These are phyloP conservation scores for Phylloscopus trochiloides DNA, from an alignment of 2,113 vertebrate genomes.

Conservation along the genomic window DNA sequence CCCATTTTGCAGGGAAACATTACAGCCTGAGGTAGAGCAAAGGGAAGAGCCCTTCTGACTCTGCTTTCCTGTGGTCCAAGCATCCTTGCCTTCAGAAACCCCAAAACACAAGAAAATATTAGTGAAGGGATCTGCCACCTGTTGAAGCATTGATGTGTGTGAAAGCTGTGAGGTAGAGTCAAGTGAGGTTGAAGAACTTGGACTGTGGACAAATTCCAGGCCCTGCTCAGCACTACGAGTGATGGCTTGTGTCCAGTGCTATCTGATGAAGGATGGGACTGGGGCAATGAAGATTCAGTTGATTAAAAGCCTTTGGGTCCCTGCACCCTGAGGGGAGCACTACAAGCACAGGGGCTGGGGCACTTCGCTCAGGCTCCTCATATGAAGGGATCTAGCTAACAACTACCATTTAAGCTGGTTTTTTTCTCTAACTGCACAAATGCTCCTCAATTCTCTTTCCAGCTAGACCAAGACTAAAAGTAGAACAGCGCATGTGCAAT, in stretches of 20 bases:
- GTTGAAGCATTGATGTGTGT: neutral
- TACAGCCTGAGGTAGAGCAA: rapidly evolving
- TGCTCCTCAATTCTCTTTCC: neutral
- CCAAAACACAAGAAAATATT: neutral
- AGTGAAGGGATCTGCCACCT: neutral
- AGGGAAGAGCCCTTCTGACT: neutral
- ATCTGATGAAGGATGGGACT: neutral
- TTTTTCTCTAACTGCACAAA: neutral
- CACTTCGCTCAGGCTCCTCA: neutral
- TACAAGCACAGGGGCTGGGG: neutral
- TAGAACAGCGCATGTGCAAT: neutral
- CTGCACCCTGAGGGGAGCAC: neutral
- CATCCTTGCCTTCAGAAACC: neutral
- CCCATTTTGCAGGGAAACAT: neutral
- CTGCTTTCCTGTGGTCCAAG: neutral
- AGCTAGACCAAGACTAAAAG: neutral
- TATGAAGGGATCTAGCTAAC: neutral
- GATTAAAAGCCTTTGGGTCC: neutral
- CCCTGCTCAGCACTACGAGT: neutral
- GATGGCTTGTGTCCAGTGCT: neutral
- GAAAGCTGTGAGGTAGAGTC: neutral
- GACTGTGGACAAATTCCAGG: neutral
- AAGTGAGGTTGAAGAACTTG: neutral
- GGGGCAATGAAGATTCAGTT: neutral
- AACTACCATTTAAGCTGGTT: neutral